Evolutionary conservation across 2,113 vertebrate genomes (phyloP).

Genomic region (Axis porcinus): DNA sequence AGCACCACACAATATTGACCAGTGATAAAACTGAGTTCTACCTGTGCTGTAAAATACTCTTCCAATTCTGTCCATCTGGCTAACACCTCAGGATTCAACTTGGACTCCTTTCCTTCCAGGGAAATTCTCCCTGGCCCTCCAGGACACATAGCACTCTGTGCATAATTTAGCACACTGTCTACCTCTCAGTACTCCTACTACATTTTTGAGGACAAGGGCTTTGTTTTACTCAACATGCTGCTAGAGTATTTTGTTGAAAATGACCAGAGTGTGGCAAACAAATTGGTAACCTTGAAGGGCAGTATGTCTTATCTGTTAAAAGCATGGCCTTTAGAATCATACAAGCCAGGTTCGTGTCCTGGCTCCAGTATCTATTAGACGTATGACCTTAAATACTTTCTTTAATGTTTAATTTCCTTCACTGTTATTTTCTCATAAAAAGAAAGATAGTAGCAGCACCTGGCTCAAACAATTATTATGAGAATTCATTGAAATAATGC

Average conservation of each 20-base stretch:
- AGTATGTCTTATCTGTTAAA: neutral
- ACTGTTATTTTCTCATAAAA: neutral
- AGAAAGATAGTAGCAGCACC: neutral
- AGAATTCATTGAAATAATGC: neutral
- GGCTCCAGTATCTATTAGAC: neutral
- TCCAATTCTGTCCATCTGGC: neutral
- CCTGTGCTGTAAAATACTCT: neutral
- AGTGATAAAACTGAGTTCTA: neutral
- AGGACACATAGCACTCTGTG: neutral
- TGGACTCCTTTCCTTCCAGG: neutral
- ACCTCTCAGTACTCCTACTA: neutral
- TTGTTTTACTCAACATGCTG: neutral
- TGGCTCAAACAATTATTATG: neutral
- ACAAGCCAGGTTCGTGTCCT: neutral
- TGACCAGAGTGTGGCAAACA: neutral
- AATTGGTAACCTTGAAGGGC: neutral
- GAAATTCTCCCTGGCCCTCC: neutral
- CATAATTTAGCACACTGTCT: neutral
- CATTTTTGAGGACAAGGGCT: neutral
- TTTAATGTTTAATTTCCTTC: neutral
- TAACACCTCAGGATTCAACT: neutral
- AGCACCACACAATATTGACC: neutral
- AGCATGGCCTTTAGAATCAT: neutral
- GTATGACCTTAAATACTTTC: neutral
- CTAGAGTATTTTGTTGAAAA: neutral